Percentiles rank a stretch among this genome's conserved stretches.
These are phyloP conservation scores for Tanytarsus gracilentus DNA, from an alignment of 2,888 invertebrate species.

Conservation along the genomic window DNA sequence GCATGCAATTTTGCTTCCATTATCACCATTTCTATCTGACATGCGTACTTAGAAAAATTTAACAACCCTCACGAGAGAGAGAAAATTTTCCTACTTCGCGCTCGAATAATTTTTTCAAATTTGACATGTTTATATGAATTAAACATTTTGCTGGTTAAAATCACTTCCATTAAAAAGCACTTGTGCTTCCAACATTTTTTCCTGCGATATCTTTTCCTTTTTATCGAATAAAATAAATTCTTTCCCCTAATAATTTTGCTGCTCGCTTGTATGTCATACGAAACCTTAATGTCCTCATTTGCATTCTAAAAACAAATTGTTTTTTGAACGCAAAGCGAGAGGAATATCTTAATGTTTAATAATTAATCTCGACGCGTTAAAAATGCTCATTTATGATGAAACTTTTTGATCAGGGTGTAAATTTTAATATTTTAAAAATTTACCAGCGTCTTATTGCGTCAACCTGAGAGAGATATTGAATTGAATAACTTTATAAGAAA, in stretches of 20 bases:
- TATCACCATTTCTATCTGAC: constrained; percentile 15
- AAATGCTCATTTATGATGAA: too few species aligned
- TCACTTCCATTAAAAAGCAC: constrained; percentile 21
- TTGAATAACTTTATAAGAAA: too few species aligned
- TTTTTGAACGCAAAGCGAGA: constrained; percentile 22
- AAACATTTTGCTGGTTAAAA: constrained; percentile 11
- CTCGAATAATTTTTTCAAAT: constrained; percentile 5
- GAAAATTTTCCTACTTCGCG: too few species aligned
- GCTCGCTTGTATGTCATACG: neutral
- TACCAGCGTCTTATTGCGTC: too few species aligned
- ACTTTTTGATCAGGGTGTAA: too few species aligned
- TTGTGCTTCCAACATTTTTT: too few species aligned
- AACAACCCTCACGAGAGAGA: too few species aligned
- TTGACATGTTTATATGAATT: constrained; percentile 11
- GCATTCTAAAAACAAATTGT: constrained; percentile 28
- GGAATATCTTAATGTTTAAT: constrained; percentile 25
- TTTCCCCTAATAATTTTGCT: neutral
- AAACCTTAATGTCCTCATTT: constrained; percentile 25
- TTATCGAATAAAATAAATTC: neutral
- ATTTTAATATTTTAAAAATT: too few species aligned
- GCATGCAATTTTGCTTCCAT: neutral
- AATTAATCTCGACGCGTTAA: constrained; percentile 23
- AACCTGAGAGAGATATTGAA: too few species aligned
- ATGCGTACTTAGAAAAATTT: constrained; percentile 19
- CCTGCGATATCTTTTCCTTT: neutral